Evolutionary conservation across 2,888 invertebrate species (phyloP).

Genomic region (Mongoloraphidia duomilia): DNA sequence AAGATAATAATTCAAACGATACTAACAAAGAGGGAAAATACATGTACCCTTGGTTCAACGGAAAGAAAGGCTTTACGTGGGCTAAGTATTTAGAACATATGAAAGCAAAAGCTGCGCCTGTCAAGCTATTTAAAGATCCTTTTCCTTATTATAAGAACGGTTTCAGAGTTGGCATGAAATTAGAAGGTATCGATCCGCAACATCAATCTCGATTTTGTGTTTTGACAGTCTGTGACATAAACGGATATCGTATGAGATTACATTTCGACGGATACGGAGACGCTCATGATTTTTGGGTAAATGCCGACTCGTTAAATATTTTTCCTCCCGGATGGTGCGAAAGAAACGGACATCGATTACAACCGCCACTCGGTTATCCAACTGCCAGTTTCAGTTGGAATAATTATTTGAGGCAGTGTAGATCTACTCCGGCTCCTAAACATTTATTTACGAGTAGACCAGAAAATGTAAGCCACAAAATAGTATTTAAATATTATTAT

Average conservation of each 20-base stretch:
- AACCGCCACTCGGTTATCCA: constrained; percentile 59
- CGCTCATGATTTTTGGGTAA: constrained; percentile 85
- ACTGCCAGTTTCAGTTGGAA: constrained; percentile 63
- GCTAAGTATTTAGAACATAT: constrained; percentile 57
- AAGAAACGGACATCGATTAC: constrained; percentile 60
- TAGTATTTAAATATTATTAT: neutral
- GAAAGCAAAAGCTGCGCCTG: constrained; percentile 58
- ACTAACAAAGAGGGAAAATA: constrained; percentile 23
- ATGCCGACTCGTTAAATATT: constrained; percentile 80
- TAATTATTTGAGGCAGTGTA: constrained; percentile 61
- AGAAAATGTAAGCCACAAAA: constrained; percentile 35
- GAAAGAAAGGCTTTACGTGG: constrained; percentile 65
- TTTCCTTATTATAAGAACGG: constrained; percentile 63
- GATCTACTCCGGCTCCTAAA: constrained; percentile 63
- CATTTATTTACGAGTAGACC: constrained; percentile 58
- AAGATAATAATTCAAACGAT: constrained; percentile 25
- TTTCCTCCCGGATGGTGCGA: constrained; percentile 93
- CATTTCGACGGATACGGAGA: constrained; percentile 87
- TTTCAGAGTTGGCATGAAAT: constrained; percentile 72
- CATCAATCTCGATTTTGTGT: constrained; percentile 84
- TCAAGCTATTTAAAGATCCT: constrained; percentile 62
- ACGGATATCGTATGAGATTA: constrained; percentile 69
- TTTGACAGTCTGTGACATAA: constrained; percentile 66
- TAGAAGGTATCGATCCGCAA: constrained; percentile 88
- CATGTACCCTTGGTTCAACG: constrained; percentile 54